Base-by-base conservation (phyloP, 2,888 invertebrate genomes). In the Eristalis tenax region DNA sequence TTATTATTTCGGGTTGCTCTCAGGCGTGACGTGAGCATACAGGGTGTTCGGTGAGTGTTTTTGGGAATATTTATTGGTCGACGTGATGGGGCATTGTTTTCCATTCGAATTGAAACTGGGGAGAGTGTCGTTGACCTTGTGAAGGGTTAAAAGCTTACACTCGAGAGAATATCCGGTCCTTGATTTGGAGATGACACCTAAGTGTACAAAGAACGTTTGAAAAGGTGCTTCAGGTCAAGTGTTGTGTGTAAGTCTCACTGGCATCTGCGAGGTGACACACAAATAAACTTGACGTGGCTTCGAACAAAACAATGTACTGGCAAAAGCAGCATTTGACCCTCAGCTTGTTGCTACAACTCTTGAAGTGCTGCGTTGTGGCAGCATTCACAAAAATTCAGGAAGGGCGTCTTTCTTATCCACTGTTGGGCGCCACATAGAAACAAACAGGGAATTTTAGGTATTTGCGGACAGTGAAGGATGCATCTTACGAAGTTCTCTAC, bases 21-120 rank as follows among this genome's bases (percentile, higher is more conserved):
- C 15, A 66, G 64, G 23, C 64, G 66, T 68, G 23, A 15, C 64
- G 43, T 77, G 22, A 71, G 59, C 43, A 4, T 6, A 61, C 76
- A 76, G 76, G 76, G 76, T 76, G 68, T 18, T 76, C 22, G 22
- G 26, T 23, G 38, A 50, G n/a, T 18, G 50, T 50, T 50, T 50
- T 50, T 8, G 50, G 50, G 18, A 50, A 50, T 18, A 50, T 18
- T 4, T 18, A 50, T 50, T 50, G 50, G n/a, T 50, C 50, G 50
- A 18, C 18, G 18, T 50, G n/a, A 18, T 50, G 50, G 18, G n/a
- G 18, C 8, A 15, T 43, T 43, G n/a, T 18, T 50, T 50, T 50
- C 18, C 18, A 8, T n/a, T 50, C 2, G 8, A 18, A 8, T 50
- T 50, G 50, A 18, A 18, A 8, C 43, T n/a, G 6, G 5, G 8